Evolutionary conservation across 2,888 invertebrate genomes (phyloP).

Genomic region (Pherbina coryleti): DNA sequence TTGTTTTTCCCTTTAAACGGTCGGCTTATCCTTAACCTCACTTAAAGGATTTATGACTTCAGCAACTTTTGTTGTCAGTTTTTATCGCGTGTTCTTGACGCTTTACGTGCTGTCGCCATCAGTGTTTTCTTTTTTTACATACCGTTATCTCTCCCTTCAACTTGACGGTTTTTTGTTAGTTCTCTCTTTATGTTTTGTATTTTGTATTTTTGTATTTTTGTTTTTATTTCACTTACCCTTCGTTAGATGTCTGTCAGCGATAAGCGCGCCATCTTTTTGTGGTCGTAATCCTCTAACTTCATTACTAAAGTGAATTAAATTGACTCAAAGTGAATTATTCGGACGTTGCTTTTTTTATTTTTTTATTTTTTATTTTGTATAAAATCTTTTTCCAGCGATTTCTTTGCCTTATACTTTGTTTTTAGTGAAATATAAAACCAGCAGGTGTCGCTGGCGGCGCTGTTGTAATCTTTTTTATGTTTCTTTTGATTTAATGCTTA

Average conservation of each 20-base stretch:
- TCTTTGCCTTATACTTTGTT: neutral
- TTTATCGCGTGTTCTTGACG: constrained; percentile 46
- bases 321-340: constrained; percentile 23
- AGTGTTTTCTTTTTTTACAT: neutral
- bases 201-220: neutral
- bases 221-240: neutral
- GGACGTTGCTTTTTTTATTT: neutral
- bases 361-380: neutral
- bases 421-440: neutral
- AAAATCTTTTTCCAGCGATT: neutral
- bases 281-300: constrained; percentile 14
- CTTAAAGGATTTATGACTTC: constrained; percentile 39
- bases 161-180: neutral
- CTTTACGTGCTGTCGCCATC: constrained; percentile 3
- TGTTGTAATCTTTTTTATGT: neutral
- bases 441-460: constrained; percentile 14
- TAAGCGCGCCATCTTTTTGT: constrained; percentile 23
- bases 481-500: neutral
- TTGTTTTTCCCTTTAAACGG: neutral
- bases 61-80: constrained; percentile 41
- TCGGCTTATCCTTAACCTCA: constrained; percentile 22
- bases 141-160: neutral
- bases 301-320: constrained; percentile 38
- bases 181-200: constrained; percentile 2
- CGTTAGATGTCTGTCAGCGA: constrained; percentile 30